Evolutionary conservation across 1,140 invertebrate genomes (phyloP), one percentile per base, ranked within the genome.

Genomic region (Cotesia typhae): DNA sequence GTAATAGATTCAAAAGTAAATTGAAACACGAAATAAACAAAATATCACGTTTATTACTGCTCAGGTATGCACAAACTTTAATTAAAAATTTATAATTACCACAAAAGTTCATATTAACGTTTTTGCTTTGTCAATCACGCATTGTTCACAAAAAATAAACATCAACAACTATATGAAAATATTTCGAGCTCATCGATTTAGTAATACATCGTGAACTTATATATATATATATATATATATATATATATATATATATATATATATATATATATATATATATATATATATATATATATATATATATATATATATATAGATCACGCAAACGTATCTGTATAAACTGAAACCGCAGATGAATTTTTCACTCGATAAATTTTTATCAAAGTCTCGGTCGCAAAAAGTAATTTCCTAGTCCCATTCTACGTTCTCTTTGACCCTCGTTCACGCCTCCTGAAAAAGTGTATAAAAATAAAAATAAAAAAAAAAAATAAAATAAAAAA

Each of bases 341-440:
- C 57, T 20, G 28, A 59, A 20, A 59, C 57, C 57, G 20, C 17
- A 10, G 57, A 59, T 59, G 14, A 59, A 59, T 28, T 59, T 59
- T 59, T 59, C 57, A 59, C 57, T 59, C 57, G 20, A 59, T 59
- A 59, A 59, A 72, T 72, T 72, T 67, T 72, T 66, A 67, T 72
- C 71, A 59, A 28, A 59, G 57, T 59, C 57, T 59, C 57, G 9
- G 20, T 17, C 20, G 57, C 20, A 10, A 20, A 20, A 59, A 59
- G 57, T 59, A 28, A 59, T 59, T 59, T 59, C 57, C 14, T 28
- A 59, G 57, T 59, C 17, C 20, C 57, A 55, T 14, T 47, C 53
- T n/a, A 55, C 53, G 57, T 5, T 59, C 57, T 59, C 57, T 59
- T 59, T 20, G 57, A 59, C 57, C 20, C 57, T 59, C 14, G 57